Evolutionary conservation across 2,888 invertebrate species (phyloP).

Genomic region (Apeira syringaria): DNA sequence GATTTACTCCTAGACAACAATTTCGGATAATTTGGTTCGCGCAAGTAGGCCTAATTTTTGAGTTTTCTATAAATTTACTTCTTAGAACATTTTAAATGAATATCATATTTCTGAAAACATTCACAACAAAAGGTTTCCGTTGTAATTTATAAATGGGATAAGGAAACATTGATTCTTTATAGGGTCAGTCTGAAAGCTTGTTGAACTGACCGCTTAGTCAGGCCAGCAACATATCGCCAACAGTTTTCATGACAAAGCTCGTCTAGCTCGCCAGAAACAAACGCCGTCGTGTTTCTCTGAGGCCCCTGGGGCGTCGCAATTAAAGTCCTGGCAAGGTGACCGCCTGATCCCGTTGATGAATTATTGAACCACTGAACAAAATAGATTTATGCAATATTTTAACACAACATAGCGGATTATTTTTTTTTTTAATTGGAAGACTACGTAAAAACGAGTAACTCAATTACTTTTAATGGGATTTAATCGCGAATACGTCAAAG

Average conservation of each 20-base stretch:
- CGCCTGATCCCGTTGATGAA: conserved; percentile 53
- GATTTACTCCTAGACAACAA: too few relatives aligned
- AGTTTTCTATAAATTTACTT: background rate
- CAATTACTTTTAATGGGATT: too few relatives aligned
- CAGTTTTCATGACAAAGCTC: conserved; percentile 62
- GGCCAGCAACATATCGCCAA: conserved; percentile 55
- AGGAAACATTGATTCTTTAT: conserved; percentile 31
- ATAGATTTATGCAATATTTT: conserved; percentile 31
- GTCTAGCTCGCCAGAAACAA: conserved; percentile 60
- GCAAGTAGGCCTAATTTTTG: too few relatives aligned
- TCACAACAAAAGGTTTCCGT: conserved; percentile 13
- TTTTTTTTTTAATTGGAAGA: too few relatives aligned
- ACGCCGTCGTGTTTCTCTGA: conserved; percentile 65
- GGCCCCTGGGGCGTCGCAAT: conserved; percentile 74
- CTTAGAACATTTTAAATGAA: background rate
- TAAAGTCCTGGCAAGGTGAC: conserved; percentile 64
- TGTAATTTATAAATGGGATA: conserved; percentile 20
- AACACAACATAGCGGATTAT: conserved; percentile 2
- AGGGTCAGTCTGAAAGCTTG: conserved; percentile 39
- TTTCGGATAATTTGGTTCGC: too few relatives aligned
- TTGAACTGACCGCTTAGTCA: conserved; percentile 45
- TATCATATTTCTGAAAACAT: background rate
- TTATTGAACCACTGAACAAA: conserved; percentile 27
- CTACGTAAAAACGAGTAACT: too few relatives aligned
- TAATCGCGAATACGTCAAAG: too few relatives aligned